Base-by-base conservation (phyloP, 2,797 vertebrate species). In the Acanthiza pusilla region DNA sequence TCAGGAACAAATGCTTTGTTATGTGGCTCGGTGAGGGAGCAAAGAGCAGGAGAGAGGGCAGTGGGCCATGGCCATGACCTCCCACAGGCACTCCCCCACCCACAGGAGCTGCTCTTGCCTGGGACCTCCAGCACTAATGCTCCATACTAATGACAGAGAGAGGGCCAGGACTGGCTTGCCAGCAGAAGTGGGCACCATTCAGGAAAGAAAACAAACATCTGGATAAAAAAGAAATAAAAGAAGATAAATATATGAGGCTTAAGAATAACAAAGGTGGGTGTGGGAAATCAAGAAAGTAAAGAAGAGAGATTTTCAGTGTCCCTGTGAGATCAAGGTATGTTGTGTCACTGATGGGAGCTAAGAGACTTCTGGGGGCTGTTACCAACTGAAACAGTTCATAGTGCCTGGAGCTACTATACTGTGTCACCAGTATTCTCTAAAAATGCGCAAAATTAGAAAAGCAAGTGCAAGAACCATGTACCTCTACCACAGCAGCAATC, bases 1-100 rank as follows among this genome's bases (percentile, higher is more conserved):
- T 88, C 82, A 94, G 60, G 62, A 94, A 42, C 70, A 91, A 94
- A 86, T 25, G 51, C 47, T 91, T 81, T 13, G 6, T 91, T 94
- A 84, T 79, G 66, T 73, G 66, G 47, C 55, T 92, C 0, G 0
- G 29, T 47, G 67, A 81, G 11, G 22, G 60, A 84, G 62, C 47
- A 82, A 88, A 78, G 80, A 86, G 73, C 82, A 91, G 43, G 47
- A 68, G 43, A 93, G 47, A 86, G 76, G 70, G 68, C 85, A 74
- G 81, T 16, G 30, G 76, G 89, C 54, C 89, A 66, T 18, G 62
- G 82, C 58, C 67, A 25, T 87, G 60, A 10, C 60, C 40, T 91
- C 73, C 57, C 5, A 1, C 65, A 71, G 68, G 48, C 2, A 1
- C 26, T 73, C 75, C 30, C 21, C 21, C 58, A 68, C 17, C 38